Base-by-base conservation (phyloP, 2,888 invertebrate genomes). In the Gerris lacustris region DNA sequence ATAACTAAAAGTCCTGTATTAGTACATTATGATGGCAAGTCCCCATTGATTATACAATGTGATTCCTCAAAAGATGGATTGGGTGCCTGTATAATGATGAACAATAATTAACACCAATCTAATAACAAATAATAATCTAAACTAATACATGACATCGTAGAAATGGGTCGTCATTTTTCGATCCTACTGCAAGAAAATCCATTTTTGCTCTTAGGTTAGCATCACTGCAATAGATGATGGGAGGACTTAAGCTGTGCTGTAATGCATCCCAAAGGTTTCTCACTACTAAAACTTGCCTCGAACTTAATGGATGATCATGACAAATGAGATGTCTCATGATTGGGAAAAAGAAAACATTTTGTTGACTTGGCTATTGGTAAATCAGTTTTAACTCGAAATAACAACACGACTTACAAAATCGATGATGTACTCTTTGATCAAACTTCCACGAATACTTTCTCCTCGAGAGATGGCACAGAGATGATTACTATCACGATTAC, bases 191-290 rank as follows among this genome's bases (percentile, higher is more conserved):
- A 0, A 87, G 89, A 74, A 85, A 89, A 80, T 80, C 85, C 9
- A 86, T 92, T 75, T 88, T 89, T 0, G 87, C 88, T 75, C 87
- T 88, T 76, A 90, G 89, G 84, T 84, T 78, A 55, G 1, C 31
- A 31, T 94, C 0, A 91, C 94, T 4, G 86, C 93, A 0, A 89
- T 94, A 0, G 88, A 90, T 76, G 92, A 93, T 96, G 79, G 94
- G 89, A 7, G 96, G 96, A 0, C 82, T 96, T 0, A 89, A 94
- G 88, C 81, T 97, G 67, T 88, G 90, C 63, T 84, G 93, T 45
- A 96, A 97, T 81, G 89, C 91, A 0, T 90, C 91, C 0, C 93
- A 94, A 79, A 83, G 92, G 17, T 88, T 96, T 0, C 83, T 97
- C 6, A 84, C 93, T 0, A 91, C 89, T 0, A 87, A 90, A 75